These are phyloP conservation scores for Paramuricea clavata DNA, from an alignment of 92 coral and sea anemone species.

Conservation along the genomic window DNA sequence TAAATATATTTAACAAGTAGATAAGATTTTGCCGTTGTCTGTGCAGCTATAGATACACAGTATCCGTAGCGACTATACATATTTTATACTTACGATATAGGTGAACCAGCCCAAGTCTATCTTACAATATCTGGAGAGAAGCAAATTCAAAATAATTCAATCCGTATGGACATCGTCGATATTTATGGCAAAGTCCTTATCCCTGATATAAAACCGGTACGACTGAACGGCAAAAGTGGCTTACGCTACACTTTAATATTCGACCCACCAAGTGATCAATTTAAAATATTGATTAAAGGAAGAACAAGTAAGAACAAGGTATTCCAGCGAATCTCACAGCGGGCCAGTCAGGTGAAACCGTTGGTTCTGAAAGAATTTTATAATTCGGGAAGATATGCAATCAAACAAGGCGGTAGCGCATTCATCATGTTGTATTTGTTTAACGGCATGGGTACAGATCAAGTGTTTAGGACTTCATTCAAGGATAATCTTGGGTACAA, in stretches of 20 bases:
- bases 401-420: background rate
- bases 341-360: background rate
- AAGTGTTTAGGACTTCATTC: background rate
- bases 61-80: too few relatives aligned
- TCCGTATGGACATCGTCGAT: slow-evolving; percentile 2
- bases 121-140: background rate
- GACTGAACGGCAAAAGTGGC: background rate
- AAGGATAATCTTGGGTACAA: background rate
- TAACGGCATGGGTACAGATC: background rate
- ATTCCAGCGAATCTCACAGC: background rate
- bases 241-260: background rate
- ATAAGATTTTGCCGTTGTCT: too few relatives aligned
- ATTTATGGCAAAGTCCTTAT: slow-evolving; percentile 8
- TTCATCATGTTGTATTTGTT: background rate
- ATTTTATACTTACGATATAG: background rate
- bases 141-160: background rate
- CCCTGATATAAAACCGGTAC: background rate
- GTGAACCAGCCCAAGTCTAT: slow-evolving; percentile 3
- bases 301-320: background rate
- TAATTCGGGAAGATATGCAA: background rate
- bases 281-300: background rate
- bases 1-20: too few relatives aligned
- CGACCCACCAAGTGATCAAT: background rate
- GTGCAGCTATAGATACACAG: too few relatives aligned
- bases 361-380: background rate